Evolutionary conservation across 2,113 vertebrate species (phyloP).

Genomic region (Polypterus bichir): DNA sequence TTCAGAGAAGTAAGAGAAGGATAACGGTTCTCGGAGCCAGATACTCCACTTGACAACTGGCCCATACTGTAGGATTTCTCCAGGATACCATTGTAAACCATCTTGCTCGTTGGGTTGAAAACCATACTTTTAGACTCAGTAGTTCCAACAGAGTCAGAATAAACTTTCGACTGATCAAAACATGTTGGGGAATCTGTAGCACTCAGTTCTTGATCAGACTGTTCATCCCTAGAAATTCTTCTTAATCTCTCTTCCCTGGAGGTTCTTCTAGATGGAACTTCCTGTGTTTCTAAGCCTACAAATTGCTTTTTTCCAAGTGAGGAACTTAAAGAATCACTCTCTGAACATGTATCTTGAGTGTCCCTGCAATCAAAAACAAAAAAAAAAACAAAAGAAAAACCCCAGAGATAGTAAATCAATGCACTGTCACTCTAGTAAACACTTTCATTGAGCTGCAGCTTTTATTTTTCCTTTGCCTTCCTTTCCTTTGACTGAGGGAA

Average conservation of each 20-base stretch:
- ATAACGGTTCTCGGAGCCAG: conserved; percentile 58
- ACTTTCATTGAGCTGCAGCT: no score
- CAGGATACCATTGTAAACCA: conserved; percentile 82
- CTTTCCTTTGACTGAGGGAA: no score
- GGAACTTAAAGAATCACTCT: conserved; percentile 80
- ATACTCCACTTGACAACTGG: conserved; percentile 67
- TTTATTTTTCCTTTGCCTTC: no score
- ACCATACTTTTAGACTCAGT: conserved; percentile 77
- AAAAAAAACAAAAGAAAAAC: conserved; percentile 17
- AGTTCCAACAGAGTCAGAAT: conserved; percentile 69
- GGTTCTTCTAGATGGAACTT: conserved; percentile 66
- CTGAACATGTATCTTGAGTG: conserved; percentile 66
- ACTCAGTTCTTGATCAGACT: conserved; percentile 60
- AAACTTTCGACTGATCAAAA: conserved; percentile 55
- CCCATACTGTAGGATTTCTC: conserved; percentile 95
- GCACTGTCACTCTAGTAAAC: neutral
- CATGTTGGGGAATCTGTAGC: conserved; percentile 57
- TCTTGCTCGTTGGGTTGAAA: conserved; percentile 69
- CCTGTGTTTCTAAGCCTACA: conserved; percentile 59
- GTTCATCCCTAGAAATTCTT: conserved; percentile 77
- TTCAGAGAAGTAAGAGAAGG: conserved; percentile 68
- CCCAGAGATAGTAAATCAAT: neutral
- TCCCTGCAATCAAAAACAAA: conserved; percentile 52
- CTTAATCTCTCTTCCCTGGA: conserved; percentile 65
- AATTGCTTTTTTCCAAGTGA: conserved; percentile 68